Evolutionary conservation across 2,113 vertebrate genomes (phyloP), one percentile per base, ranked within the genome.

Genomic region (Tichodroma muraria): DNA sequence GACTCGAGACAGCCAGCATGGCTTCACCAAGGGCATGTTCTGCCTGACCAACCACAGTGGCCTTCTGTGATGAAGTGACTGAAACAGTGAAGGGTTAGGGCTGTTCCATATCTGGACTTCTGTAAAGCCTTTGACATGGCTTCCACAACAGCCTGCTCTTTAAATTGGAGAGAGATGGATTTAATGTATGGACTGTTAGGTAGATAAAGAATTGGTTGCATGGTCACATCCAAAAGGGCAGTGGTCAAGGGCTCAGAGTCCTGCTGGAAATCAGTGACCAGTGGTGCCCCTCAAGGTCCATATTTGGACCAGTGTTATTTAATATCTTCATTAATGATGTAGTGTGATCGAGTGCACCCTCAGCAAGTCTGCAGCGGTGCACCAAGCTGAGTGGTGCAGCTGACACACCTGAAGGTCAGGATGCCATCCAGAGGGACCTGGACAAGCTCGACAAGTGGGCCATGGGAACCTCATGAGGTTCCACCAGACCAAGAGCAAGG

Each of bases 311-410:
- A 53, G 38, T n/a, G 11, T 25, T 9, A 38, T 30, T 38, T 30
- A 38, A 24, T 73, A n/a, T 38, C 60, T 66, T 81, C 37, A 38
- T 52, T 44, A 49, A 40, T 54, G 24, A 49, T 20, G 28, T 1
- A 15, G 5, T 33, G 23, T 0, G 7, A 73, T 23, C 0, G 0
- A 66, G 19, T 9, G 15, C 15, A 45, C 1, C 6, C 33, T 68
- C 72, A 77, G 4, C 6, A 44, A 45, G 38, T 53, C 6, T 88
- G 37, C 37, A 13, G 8, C 20, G 28, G 6, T 20, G 30, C 45
- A 44, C 5, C 38, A 38, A 75, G 24, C 15, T 38, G 86, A 52
- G 23, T 5, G 23, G 19, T n/a, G 38, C 9, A 17, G 38, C 1
- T 81, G 60, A 25, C 61, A 45, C 1, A 1, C 9, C n/a, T 53